Percentiles rank a stretch among this genome's conserved stretches.
phyloP scores from a whole-genome alignment of 2,797 vertebrate genomes.

The Sebastes trivittatus region DNA sequence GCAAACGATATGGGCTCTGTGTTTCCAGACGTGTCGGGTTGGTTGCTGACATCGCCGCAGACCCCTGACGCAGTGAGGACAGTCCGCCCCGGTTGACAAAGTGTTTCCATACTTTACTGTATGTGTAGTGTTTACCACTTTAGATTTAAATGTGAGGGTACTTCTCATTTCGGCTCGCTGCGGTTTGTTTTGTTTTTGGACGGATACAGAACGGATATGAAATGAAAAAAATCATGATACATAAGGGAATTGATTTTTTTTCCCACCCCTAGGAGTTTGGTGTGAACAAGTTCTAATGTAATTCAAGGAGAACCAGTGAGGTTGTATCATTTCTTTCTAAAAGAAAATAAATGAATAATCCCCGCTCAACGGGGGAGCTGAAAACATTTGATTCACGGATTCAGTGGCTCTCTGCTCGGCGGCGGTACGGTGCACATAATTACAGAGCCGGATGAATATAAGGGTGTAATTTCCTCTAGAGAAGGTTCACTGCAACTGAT shows the following conservation, averaged over 20 bases:
- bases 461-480: constrained; percentile 55
- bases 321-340: background rate
- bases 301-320: background rate
- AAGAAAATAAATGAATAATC: background rate
- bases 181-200: too few relatives aligned
- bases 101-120: too few relatives aligned
- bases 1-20: too few relatives aligned
- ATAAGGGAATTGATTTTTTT: background rate
- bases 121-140: too few relatives aligned
- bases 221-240: too few relatives aligned
- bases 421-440: constrained; percentile 39
- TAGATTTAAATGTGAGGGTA: too few relatives aligned
- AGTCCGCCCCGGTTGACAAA: too few relatives aligned
- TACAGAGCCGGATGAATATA: constrained; percentile 62
- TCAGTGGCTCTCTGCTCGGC: constrained; percentile 17
- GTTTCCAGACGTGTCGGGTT: accelerated
- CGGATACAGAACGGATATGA: too few relatives aligned
- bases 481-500: constrained; percentile 36
- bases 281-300: background rate
- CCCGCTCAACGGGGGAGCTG: background rate
- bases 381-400: constrained; percentile 50
- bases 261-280: background rate
- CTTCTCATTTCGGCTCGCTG: too few relatives aligned
- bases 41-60: too few relatives aligned
- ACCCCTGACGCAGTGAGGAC: too few relatives aligned